phyloP scores from a whole-genome alignment of 2,113 vertebrate species.

The Meriones unguiculatus region DNA sequence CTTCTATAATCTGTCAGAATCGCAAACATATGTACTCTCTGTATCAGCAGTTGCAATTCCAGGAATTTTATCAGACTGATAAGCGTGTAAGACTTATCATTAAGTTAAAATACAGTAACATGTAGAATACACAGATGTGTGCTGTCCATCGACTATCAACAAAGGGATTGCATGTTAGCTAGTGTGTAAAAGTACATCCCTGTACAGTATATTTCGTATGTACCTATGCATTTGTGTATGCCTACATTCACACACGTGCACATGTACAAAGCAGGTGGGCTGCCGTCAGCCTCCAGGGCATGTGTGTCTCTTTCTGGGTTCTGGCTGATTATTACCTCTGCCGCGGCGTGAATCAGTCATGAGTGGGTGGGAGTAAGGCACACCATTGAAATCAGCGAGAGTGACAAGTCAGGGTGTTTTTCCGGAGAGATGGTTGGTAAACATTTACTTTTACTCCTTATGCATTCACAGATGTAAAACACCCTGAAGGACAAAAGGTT shows the following conservation, averaged over 20 bases:
- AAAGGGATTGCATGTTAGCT: background rate
- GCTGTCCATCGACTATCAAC: background rate
- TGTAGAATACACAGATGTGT: background rate
- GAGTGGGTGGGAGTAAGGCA: background rate
- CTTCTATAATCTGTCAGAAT: conserved; percentile 1
- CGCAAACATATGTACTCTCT: background rate
- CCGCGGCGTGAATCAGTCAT: background rate
- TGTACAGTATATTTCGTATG: background rate
- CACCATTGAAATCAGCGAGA: background rate
- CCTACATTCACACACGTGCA: background rate
- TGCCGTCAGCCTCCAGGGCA: background rate
- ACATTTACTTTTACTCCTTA: background rate
- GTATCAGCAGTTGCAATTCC: background rate
- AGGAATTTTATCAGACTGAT: conserved; percentile 16
- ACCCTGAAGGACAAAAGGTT: conserved; percentile 17
- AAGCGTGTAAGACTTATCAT: conserved; percentile 21
- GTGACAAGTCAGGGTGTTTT: background rate
- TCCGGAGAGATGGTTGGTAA: conserved; percentile 8
- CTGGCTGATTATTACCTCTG: background rate
- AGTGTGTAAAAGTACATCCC: background rate
- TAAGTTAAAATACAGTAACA: background rate
- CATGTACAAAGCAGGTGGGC: background rate
- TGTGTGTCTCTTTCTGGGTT: background rate
- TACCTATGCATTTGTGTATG: background rate
- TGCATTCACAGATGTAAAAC: background rate